Evolutionary conservation across 2,888 invertebrate genomes (phyloP).

Genomic region (Yponomeuta evonymella): DNA sequence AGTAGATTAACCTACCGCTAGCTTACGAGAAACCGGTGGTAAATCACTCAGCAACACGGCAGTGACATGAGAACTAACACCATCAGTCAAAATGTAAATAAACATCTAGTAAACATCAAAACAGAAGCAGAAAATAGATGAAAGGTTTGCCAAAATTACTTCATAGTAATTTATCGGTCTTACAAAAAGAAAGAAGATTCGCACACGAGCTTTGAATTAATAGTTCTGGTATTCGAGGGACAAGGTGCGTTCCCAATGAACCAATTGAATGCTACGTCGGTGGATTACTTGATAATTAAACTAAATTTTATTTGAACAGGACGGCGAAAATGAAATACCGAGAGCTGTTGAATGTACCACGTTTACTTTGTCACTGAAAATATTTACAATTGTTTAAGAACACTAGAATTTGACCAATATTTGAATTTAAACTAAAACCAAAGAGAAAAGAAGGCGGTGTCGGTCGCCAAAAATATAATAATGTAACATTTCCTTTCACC

Average conservation of each 20-base stretch:
- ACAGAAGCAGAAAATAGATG: neutral
- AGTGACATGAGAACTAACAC: neutral
- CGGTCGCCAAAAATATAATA: no score
- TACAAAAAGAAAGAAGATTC: neutral
- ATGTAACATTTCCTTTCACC: no score
- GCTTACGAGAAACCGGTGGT: neutral
- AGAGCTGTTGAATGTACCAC: no score
- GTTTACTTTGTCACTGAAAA: no score
- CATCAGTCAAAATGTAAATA: neutral
- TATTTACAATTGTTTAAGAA: no score
- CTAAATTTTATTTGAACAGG: no score
- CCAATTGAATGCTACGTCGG: neutral
- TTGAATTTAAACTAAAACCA: no score
- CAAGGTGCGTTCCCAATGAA: neutral
- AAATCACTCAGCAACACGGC: neutral
- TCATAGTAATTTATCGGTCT: neutral
- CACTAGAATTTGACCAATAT: no score
- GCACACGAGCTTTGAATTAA: neutral
- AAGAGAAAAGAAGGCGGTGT: no score
- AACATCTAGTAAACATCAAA: neutral
- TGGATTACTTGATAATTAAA: no score
- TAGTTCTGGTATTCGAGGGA: neutral
- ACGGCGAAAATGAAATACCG: no score
- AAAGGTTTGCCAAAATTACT: constrained; percentile 1
- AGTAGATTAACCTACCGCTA: no score